Percentiles rank a stretch among this genome's conserved stretches.
These are phyloP conservation scores for Steinernema khuongi DNA, from an alignment of 1,140 invertebrate species.

Conservation along the genomic window DNA sequence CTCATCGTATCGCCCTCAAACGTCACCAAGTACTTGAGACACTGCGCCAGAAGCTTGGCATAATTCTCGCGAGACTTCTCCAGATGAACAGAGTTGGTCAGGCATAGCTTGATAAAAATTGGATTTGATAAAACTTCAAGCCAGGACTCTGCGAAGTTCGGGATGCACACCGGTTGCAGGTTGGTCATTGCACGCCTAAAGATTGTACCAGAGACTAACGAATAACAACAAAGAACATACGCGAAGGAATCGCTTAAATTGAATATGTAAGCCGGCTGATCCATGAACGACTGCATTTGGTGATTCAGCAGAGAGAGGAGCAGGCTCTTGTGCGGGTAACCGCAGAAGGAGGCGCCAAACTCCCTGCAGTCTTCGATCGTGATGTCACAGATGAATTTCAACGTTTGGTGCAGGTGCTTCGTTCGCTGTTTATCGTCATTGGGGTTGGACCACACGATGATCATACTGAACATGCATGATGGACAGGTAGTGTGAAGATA, in stretches of 20 bases:
- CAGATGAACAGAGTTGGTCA: background rate
- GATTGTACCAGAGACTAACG: background rate
- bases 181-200: background rate
- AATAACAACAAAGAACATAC: background rate
- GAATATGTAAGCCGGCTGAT: background rate
- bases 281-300: background rate
- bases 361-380: background rate
- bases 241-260: background rate
- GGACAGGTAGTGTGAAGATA: background rate
- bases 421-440: background rate
- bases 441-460: background rate
- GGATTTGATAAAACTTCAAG: background rate
- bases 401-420: background rate
- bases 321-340: background rate
- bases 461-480: background rate
- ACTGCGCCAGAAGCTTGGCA: background rate
- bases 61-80: background rate
- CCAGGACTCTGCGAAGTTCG: background rate
- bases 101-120: background rate
- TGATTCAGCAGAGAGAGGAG: background rate
- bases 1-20: background rate
- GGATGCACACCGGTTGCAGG: background rate
- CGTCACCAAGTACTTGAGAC: background rate
- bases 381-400: background rate
- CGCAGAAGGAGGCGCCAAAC: background rate